Base-by-base conservation (phyloP, 2,797 vertebrate genomes). In the Syngnathus rostellatus region DNA sequence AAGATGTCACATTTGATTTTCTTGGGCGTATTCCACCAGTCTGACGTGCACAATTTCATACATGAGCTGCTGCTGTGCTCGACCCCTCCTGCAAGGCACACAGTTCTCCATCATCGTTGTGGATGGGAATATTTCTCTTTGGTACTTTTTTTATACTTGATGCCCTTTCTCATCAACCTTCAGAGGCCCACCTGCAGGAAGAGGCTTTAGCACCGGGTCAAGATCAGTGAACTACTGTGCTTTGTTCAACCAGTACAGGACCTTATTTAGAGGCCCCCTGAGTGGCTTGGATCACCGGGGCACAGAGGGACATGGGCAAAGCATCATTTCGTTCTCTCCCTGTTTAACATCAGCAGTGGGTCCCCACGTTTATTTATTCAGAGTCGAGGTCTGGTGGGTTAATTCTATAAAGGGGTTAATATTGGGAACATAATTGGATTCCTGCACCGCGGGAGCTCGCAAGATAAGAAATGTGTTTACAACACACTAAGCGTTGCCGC, bases 261-360 rank as follows among this genome's bases (percentile, higher is more conserved):
- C 87, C 80, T 87, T 83, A 86, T 87, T 87, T 83, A 79, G 78
- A 79, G 75, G 78, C 80, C 86, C 81, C 81, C 83, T 83, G 86
- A 86, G 88, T 86, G 79, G 83, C 43, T 45, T 67, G 75, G 87
- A 86, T 87, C 85, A 80, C 81, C 68, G 65, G 77, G 21, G n/a
- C 75, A 64, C 80, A 69, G 77, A 76, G 72, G 74, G 78, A 73
- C 66, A 57, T 67, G 72, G 72, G 66, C 76, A 78, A 83, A 82
- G 74, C 79, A 84, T 87, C 79, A 71, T 86, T 88, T 86, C 87
- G 86, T 86, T 85, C 86, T 82, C 84, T 82, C 73, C 69, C 82
- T 72, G 79, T 88, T 85, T 83, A 88, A 83, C 82, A 77, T 77
- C 53, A 73, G 77, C 82, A 81, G 83, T 64, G 39, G 81, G 78